Conservation (phyloP, 1,140 invertebrate species). For the Pseudomyrmex sp. region DNA sequence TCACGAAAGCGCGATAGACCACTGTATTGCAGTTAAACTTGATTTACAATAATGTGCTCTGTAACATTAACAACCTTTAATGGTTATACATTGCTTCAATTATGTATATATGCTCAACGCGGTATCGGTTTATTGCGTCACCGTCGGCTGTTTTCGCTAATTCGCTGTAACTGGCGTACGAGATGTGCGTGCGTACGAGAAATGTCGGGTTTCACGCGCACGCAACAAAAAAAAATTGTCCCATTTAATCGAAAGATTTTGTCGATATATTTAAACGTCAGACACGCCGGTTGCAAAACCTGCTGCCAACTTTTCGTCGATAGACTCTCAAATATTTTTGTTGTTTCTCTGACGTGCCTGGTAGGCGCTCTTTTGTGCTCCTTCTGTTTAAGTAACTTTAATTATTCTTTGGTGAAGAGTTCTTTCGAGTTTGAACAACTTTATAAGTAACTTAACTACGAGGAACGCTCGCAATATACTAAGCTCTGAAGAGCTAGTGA, state of each 20-base stretch:
- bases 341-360: conserved; percentile 59
- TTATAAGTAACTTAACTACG: conserved; percentile 71
- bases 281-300: background rate
- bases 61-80: conserved; percentile 80
- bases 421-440: conserved; percentile 74
- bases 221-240: background rate
- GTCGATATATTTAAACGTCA: conserved; percentile 10
- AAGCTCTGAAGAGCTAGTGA: conserved; percentile 56
- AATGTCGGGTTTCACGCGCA: background rate
- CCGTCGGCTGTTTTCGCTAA: conserved; percentile 65
- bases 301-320: conserved; percentile 31
- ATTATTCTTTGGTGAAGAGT: conserved; percentile 70
- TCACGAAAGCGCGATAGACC: conserved; percentile 78
- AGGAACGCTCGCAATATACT: conserved; percentile 60
- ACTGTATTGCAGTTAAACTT: conserved; percentile 79
- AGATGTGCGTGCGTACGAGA: background rate
- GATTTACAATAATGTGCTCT: conserved; percentile 81
- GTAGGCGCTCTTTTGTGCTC: conserved; percentile 67
- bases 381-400: conserved; percentile 74
- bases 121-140: conserved; percentile 72
- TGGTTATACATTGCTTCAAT: conserved; percentile 79
- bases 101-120: conserved; percentile 72
- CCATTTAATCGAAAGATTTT: no score
- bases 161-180: conserved; percentile 32
- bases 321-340: conserved; percentile 42